Conservation (phyloP, 1,140 invertebrate species). For the Polyergus mexicanus region DNA sequence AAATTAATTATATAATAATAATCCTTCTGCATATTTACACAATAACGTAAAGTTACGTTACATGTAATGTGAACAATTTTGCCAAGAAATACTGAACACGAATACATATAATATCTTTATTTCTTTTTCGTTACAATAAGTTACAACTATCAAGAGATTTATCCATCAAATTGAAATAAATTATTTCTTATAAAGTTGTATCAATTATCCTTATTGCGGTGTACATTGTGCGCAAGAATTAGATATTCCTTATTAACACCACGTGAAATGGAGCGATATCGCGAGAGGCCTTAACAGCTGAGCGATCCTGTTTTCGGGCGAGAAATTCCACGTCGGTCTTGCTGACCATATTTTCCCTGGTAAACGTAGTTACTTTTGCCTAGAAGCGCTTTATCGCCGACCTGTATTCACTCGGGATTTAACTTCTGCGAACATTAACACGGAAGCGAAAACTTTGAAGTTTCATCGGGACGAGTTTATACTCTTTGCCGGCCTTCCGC, state of each 20-base stretch:
- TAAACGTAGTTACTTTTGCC: constrained; percentile 26
- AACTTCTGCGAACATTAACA: constrained; percentile 52
- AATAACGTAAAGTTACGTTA: constrained; percentile 5
- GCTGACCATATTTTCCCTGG: constrained; percentile 44
- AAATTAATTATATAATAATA: neutral
- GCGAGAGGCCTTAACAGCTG: constrained; percentile 48
- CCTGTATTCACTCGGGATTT: constrained; percentile 58
- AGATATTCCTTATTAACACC: constrained; percentile 46
- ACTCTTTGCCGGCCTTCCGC: constrained; percentile 28
- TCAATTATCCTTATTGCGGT: constrained; percentile 17
- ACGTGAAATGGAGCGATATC: constrained; percentile 24
- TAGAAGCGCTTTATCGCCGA: constrained; percentile 41
- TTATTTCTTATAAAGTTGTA: constrained; percentile 1
- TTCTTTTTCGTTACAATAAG: constrained; percentile 22
- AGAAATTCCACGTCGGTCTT: constrained; percentile 10
- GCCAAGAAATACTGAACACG: neutral
- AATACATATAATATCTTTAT: constrained; percentile 7
- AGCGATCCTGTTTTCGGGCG: constrained; percentile 31
- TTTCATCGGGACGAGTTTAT: constrained; percentile 55
- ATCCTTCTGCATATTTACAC: neutral
- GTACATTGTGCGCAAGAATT: neutral
- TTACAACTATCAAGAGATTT: constrained; percentile 18
- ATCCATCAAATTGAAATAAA: neutral
- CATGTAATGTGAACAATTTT: constrained; percentile 37
- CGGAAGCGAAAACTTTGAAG: constrained; percentile 21